Evolutionary conservation across 2,113 vertebrate species (phyloP).

Genomic region (Anarhynchus alexandrinus): DNA sequence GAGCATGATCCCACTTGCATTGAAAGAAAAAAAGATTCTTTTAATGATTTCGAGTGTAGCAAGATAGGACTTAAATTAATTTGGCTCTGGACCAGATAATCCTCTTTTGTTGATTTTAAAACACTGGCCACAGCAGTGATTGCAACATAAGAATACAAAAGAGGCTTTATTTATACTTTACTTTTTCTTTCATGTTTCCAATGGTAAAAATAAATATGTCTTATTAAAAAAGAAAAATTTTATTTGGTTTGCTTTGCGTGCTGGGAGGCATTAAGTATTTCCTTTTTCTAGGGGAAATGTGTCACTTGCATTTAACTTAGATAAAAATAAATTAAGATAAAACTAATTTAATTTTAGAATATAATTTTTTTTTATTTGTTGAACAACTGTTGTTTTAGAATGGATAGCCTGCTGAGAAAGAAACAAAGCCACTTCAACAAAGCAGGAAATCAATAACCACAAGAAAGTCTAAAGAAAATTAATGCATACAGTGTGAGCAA

Average conservation of each 20-base stretch:
- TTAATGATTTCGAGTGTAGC: neutral
- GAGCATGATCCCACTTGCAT: neutral
- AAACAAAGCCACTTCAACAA: conserved; percentile 53
- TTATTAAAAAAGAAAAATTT: neutral
- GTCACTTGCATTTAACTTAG: conserved; percentile 21
- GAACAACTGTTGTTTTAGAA: conserved; percentile 59
- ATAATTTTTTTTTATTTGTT: neutral
- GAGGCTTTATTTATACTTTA: conserved; percentile 8
- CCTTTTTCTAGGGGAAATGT: neutral
- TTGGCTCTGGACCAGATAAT: conserved; percentile 9
- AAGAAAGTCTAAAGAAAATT: conserved; percentile 57
- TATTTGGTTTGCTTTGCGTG: neutral
- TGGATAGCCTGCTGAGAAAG: conserved; percentile 30
- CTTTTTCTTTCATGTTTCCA: conserved; percentile 33
- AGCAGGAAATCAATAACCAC: conserved; percentile 65
- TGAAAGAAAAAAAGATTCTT: neutral
- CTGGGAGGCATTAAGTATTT: conserved; percentile 10
- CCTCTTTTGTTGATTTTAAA: conserved; percentile 5
- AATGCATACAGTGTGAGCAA: conserved; percentile 34
- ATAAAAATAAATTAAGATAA: conserved; percentile 50
- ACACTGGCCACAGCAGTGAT: neutral
- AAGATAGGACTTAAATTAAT: neutral
- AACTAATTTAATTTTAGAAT: conserved; percentile 57
- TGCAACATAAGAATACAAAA: conserved; percentile 22
- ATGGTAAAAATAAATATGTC: neutral